Evolutionary conservation across 1,140 invertebrate species (phyloP), one percentile per base, ranked within the genome.

Genomic region (Dendroctonus ponderosae): DNA sequence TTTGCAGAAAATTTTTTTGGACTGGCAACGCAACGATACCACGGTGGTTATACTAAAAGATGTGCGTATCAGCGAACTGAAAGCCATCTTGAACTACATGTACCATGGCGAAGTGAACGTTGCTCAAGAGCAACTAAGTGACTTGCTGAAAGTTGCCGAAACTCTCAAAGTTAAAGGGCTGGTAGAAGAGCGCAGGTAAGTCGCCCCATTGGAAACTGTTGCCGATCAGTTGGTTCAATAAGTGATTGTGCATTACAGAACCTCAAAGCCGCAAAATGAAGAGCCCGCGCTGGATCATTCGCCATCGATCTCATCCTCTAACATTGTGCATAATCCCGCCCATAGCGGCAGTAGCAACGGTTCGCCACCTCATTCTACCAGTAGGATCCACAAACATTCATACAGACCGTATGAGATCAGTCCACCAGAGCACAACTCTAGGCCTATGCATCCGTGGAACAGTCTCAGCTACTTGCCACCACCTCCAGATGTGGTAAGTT

Each of bases 91-190:
- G 3, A 91, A 95, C 71, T 96, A 94, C 76, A 96, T 96, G 91
- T 96, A 96, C 80, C 87, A 88, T 56, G 93, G 93, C 0, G 92
- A 95, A 80, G 91, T 95, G 5, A 94, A 92, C 74, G 91, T 95
- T 6, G 89, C 88, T 11, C 91, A 94, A 73, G 90, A 92, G 46
- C 89, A 93, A 73, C 83, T 95, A 42, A 85, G 85, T 4, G 85
- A 86, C 2, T 83, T 96, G 7, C 83, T 96, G 69, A 89, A 89
- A 77, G 87, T 92, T 0, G 93, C 92, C 0, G 89, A 93, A 77
- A 86, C 89, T 41, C 78, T 95, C 8, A 89, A 91, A 77, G 86
- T 90, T 3, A 88, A 89, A 73, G 87, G 87, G 0, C 76, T 89
- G 3, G 82, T 85, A 3, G 85, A 87, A 54, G 84, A 84, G 58